Conservation (phyloP, 2,113 vertebrate genomes). For the Camelus dromedarius region DNA sequence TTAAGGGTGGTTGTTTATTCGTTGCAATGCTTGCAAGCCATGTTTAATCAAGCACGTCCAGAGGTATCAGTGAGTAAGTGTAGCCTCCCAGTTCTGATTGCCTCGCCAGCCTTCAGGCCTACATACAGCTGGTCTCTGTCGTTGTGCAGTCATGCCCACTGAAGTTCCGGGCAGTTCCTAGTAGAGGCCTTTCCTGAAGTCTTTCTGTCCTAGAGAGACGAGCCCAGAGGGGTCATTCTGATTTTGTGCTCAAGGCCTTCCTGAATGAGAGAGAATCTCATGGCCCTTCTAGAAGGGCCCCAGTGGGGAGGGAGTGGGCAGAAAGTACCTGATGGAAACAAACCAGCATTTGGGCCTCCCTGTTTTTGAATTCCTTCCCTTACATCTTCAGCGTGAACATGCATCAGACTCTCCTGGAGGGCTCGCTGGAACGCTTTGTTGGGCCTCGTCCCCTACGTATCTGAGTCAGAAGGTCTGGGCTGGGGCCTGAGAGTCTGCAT, state of each 20-base stretch:
- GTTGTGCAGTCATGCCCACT: background rate
- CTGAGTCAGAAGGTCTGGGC: background rate
- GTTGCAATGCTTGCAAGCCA: background rate
- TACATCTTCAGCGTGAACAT: background rate
- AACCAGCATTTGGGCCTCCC: background rate
- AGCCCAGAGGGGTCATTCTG: background rate
- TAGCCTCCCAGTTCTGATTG: background rate
- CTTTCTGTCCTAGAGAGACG: background rate
- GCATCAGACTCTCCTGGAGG: background rate
- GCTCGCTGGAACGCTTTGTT: no score
- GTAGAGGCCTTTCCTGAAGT: background rate
- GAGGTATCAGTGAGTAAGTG: background rate
- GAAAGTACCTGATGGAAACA: background rate
- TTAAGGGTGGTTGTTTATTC: background rate
- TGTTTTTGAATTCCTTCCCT: background rate
- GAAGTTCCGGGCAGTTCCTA: background rate
- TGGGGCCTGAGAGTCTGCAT: background rate
- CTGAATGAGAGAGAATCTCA: background rate
- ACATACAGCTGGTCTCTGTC: background rate
- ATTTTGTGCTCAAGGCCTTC: background rate
- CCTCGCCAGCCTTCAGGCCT: background rate
- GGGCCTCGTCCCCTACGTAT: background rate
- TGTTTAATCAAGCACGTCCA: background rate
- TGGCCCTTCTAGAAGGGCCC: background rate
- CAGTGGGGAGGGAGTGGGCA: background rate